Evolutionary conservation across 1,140 invertebrate species (phyloP).

Genomic region (Drosophila punjabiensis): DNA sequence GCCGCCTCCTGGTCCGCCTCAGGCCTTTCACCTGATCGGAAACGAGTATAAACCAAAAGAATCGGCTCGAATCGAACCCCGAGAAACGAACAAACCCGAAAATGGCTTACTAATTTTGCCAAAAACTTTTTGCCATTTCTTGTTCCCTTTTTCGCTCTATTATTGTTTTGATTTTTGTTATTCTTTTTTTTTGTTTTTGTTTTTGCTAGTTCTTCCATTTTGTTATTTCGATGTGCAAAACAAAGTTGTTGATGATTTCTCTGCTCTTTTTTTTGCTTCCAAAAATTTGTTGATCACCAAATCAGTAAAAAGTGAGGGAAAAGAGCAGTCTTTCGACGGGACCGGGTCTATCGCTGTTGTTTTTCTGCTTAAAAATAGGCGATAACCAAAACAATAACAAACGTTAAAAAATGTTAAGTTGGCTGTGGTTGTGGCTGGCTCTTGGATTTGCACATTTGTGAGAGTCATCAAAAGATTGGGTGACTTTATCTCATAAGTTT

Average conservation of each 20-base stretch:
- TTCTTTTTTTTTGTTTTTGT: conserved; percentile 16
- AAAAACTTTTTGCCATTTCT: conserved; percentile 40
- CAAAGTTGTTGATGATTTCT: conserved; percentile 42
- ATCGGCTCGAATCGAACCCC: conserved; percentile 38
- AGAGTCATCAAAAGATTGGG: conserved; percentile 26
- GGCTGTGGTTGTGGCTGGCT: conserved; percentile 11
- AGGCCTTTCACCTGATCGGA: conserved; percentile 40
- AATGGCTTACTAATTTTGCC: conserved; percentile 41
- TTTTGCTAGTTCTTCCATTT: conserved; percentile 18
- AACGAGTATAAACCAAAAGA: conserved; percentile 26
- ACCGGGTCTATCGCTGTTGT: conserved; percentile 30
- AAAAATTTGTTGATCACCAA: conserved; percentile 31
- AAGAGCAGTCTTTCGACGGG: conserved; percentile 5
- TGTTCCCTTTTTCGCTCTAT: conserved; percentile 7
- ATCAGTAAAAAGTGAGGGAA: conserved; percentile 22
- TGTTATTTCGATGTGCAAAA: conserved; percentile 51
- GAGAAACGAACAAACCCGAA: conserved; percentile 35
- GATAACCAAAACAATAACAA: conserved; percentile 50
- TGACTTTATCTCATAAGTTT: conserved; percentile 41
- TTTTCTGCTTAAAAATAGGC: conserved; percentile 41
- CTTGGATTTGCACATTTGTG: conserved; percentile 41
- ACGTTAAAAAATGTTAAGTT: conserved; percentile 44
- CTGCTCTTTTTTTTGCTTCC: conserved; percentile 7
- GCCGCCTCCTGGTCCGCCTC: conserved; percentile 9
- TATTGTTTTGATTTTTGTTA: conserved; percentile 32